Percentiles rank a stretch among this genome's conserved stretches.
These are phyloP conservation scores for Girardinus metallicus DNA, from an alignment of 2,797 vertebrate genomes.

Conservation along the genomic window DNA sequence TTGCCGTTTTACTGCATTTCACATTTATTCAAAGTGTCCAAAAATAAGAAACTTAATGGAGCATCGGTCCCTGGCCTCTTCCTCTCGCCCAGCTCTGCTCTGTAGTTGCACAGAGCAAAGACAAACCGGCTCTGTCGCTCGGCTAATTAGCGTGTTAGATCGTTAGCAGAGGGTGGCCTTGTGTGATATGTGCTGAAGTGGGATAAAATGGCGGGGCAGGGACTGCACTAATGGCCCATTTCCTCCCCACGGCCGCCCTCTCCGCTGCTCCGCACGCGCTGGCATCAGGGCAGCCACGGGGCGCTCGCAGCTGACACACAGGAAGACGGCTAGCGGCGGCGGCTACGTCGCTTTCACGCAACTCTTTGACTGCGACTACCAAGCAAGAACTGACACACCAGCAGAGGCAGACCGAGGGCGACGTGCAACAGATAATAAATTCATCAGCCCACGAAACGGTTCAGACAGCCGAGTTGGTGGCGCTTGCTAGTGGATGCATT, in stretches of 20 bases:
- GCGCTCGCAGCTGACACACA: slow-evolving; percentile 40
- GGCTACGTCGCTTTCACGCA: slow-evolving; percentile 39
- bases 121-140: slow-evolving; percentile 65
- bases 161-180: slow-evolving; percentile 74
- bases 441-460: slow-evolving; percentile 70
- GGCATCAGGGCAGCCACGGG: slow-evolving; percentile 70
- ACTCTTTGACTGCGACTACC: slow-evolving; percentile 33
- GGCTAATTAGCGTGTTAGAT: slow-evolving; percentile 79
- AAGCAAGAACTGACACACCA: slow-evolving; percentile 46
- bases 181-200: slow-evolving; percentile 79
- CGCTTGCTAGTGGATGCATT: slow-evolving; percentile 58
- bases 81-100: slow-evolving; percentile 51
- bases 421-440: slow-evolving; percentile 58
- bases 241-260: slow-evolving; percentile 69
- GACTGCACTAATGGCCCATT: slow-evolving; percentile 78
- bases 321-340: slow-evolving; percentile 26
- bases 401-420: slow-evolving; percentile 39
- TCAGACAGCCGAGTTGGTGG: slow-evolving; percentile 56
- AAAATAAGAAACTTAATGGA: slow-evolving; percentile 58
- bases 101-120: slow-evolving; percentile 52
- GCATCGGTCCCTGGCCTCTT: slow-evolving; percentile 37
- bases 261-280: slow-evolving; percentile 68
- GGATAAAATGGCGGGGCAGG: slow-evolving; percentile 76
- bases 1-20: slow-evolving; percentile 14
- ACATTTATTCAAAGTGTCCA: slow-evolving; percentile 43